Base-by-base conservation (phyloP, 2,113 vertebrate species). In the Ceuthmochares aereus region DNA sequence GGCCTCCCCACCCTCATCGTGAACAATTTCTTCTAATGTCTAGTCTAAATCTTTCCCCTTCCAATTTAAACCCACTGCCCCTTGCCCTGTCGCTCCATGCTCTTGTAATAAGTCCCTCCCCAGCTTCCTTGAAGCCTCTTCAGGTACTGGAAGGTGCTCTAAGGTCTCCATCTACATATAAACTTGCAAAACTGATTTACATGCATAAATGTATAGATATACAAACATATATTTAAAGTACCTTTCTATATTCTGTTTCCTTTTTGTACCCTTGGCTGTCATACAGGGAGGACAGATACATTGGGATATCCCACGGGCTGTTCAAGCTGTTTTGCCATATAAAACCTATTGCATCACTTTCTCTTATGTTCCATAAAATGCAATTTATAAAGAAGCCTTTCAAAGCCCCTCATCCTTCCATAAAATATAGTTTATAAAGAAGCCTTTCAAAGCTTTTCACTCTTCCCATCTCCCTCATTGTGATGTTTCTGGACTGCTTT, bases 211-310 rank as follows among this genome's bases (percentile, higher is more conserved):
- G 17, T 43, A 19, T 6, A 6, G 8, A 56, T 18, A 25, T 6
- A n/a, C 6, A 73, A 87, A 36, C 23, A 58, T 3, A 21, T 30
- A 67, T 81, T 67, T 75, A 32, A 10, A 45, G 58, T 42, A 21
- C 7, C 10, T 80, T 62, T 55, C 29, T 27, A 29, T 25, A 75
- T n/a, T 64, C 10, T 3, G 3, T 67, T 81, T 59, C n/a, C 12
- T 14, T 82, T 16, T 68, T 49, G 42, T 4, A 10, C 32, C 25
- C 42, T 83, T 16, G 13, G 15, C 40, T 78, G 47, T 26, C 7
- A 1, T 3, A 30, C 20, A 6, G 34, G 15, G 25, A 67, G 14
- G 55, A 87, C 0, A n/a, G 32, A 21, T 2, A n/a, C 7, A 12
- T n/a, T 30, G 62, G 40, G 43, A 56, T 52, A 42, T 26, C 34